Evolutionary conservation across 2,797 vertebrate genomes (phyloP).

Genomic region (Cyprinodon diabolis): DNA sequence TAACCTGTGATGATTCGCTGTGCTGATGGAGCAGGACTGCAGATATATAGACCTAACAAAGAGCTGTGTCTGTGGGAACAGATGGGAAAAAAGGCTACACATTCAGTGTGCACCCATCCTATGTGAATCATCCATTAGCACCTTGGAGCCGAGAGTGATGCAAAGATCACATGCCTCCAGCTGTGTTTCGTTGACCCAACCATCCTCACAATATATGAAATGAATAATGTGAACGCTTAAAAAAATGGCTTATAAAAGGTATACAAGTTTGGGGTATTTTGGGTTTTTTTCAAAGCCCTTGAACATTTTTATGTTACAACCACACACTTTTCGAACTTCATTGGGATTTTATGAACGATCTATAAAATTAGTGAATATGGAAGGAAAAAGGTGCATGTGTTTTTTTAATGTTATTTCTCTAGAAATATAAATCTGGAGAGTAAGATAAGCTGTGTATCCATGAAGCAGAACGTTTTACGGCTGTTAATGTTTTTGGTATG

Average conservation of each 20-base stretch:
- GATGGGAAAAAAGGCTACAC: slow-evolving; percentile 23
- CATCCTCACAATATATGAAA: slow-evolving; percentile 10
- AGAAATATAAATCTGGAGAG: not conserved
- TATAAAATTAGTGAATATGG: not conserved
- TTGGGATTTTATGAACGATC: not conserved
- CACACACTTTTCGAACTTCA: not conserved
- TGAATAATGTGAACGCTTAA: slow-evolving; percentile 2
- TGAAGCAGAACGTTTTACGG: not conserved
- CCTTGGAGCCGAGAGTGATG: slow-evolving; percentile 27
- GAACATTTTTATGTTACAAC: not conserved
- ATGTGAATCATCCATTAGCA: slow-evolving; percentile 43
- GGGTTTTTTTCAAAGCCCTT: not conserved
- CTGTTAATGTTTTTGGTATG: not conserved
- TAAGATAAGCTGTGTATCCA: not conserved
- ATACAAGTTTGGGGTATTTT: not conserved
- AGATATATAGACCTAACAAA: slow-evolving; percentile 30
- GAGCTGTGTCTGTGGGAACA: slow-evolving; percentile 19
- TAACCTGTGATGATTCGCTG: slow-evolving; percentile 36
- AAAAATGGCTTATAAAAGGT: slow-evolving; percentile 16
- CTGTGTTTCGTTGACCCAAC: not conserved
- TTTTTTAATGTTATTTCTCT: not conserved
- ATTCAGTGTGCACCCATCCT: slow-evolving; percentile 13
- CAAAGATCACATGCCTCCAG: slow-evolving; percentile 26
- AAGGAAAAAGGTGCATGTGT: not conserved
- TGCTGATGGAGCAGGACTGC: slow-evolving; percentile 34